These are phyloP conservation scores for Rousettus madagascariensis DNA, from an alignment of 2,797 vertebrate species.

Conservation along the genomic window DNA sequence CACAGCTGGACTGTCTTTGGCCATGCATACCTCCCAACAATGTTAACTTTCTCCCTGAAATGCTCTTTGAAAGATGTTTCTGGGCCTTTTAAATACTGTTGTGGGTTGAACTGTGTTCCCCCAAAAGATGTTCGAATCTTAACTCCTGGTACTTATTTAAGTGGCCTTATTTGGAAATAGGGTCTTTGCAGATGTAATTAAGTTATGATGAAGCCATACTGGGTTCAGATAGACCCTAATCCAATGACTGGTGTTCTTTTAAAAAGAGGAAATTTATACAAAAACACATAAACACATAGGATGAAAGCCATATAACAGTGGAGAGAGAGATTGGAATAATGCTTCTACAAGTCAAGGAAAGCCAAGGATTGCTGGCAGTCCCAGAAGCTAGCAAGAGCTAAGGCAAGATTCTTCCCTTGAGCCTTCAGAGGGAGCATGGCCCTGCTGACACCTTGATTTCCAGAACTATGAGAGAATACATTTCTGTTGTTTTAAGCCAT, in stretches of 20 bases:
- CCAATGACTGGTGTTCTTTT: not conserved
- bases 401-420: not conserved
- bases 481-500: not conserved
- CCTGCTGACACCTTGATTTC: conserved; percentile 35
- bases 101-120: not conserved
- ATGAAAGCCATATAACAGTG: not conserved
- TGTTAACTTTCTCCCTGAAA: not conserved
- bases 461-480: not conserved
- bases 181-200: conserved; percentile 23
- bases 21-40: not conserved
- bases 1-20: conserved; percentile 32
- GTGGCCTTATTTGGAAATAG: not conserved
- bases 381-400: not conserved
- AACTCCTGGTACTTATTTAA: not conserved
- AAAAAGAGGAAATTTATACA: not conserved
- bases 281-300: not conserved
- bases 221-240: not conserved
- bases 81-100: not conserved
- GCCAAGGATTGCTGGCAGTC: not conserved
- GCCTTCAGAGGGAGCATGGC: not conserved
- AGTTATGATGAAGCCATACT: not conserved
- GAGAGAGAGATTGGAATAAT: not conserved
- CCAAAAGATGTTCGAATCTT: not conserved
- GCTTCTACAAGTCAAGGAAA: not conserved
- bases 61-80: conserved; percentile 36